Percentiles rank a stretch among this genome's conserved stretches.
Conservation (phyloP, 2,888 invertebrate genomes). For the Polyommatus iphigenia region DNA sequence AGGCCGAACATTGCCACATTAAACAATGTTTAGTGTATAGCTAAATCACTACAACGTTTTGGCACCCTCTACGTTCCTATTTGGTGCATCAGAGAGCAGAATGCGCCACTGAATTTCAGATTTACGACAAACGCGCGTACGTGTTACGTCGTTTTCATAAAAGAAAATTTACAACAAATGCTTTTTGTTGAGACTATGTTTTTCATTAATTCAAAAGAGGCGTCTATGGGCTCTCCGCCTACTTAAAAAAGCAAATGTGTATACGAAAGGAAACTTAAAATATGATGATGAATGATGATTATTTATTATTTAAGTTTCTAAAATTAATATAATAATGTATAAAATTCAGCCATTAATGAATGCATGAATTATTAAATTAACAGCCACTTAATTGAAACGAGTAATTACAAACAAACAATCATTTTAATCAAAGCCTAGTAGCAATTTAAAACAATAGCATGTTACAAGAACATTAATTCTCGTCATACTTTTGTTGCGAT, state of each 20-base stretch:
- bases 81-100: conserved; percentile 9
- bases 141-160: not conserved
- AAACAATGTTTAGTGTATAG: not conserved
- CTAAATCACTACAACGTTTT: conserved; percentile 1
- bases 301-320: not conserved
- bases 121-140: not conserved
- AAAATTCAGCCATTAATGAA: not conserved
- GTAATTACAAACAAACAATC: conserved; percentile 4
- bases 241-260: not conserved
- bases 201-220: too few species aligned
- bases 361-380: conserved; percentile 13
- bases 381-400: conserved; percentile 8
- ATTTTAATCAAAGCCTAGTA: conserved; percentile 17
- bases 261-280: not conserved
- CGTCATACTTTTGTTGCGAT: conserved; percentile 17
- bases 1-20: not conserved
- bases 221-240: not conserved
- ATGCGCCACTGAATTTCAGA: not conserved
- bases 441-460: conserved; percentile 21
- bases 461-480: conserved; percentile 26
- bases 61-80: conserved; percentile 9
- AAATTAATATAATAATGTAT: not conserved
- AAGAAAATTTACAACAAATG: not conserved
- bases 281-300: not conserved
- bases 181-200: not conserved